Percentiles rank a stretch among this genome's conserved stretches.
These are phyloP conservation scores for Columbina picui DNA, from an alignment of 2,113 vertebrate genomes.

Conservation along the genomic window DNA sequence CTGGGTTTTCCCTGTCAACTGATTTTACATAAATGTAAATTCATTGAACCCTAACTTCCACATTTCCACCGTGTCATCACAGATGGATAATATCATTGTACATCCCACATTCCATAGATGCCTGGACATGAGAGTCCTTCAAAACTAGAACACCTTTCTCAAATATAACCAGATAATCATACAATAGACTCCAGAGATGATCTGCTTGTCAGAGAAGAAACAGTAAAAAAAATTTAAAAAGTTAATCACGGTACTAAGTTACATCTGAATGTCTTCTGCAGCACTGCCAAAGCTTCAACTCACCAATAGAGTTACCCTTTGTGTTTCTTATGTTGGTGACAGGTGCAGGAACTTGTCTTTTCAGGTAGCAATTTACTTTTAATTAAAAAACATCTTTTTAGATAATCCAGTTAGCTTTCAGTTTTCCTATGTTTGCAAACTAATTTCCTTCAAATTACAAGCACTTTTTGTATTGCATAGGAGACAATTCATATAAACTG, in stretches of 20 bases:
- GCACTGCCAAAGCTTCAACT: not conserved
- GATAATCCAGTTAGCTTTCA: not conserved
- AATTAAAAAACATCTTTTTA: not conserved
- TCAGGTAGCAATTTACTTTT: not conserved
- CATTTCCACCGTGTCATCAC: not conserved
- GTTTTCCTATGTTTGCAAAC: not conserved
- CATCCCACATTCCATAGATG: not conserved
- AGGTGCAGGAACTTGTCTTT: not conserved
- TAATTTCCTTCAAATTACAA: constrained; percentile 12
- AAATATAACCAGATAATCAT: not conserved
- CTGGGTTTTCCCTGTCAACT: not conserved
- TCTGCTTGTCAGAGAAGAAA: not conserved
- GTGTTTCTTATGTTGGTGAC: not conserved
- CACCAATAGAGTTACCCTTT: not conserved
- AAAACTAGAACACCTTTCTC: not conserved
- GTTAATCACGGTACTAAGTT: not conserved
- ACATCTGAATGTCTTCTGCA: not conserved
- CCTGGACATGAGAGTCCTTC: not conserved
- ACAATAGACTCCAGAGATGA: not conserved
- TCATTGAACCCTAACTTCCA: not conserved
- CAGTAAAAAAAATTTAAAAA: not conserved
- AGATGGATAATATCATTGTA: not conserved
- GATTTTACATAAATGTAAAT: not conserved
- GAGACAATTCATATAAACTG: not conserved
- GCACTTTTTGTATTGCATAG: not conserved